A percentile compares a stretch with the other conserved stretches of the same genome.
These are phyloP conservation scores for Chironex yamaguchii DNA, from an alignment of 30 jellyfish, hydroid and myxozoan genomes.

Conservation along the genomic window DNA sequence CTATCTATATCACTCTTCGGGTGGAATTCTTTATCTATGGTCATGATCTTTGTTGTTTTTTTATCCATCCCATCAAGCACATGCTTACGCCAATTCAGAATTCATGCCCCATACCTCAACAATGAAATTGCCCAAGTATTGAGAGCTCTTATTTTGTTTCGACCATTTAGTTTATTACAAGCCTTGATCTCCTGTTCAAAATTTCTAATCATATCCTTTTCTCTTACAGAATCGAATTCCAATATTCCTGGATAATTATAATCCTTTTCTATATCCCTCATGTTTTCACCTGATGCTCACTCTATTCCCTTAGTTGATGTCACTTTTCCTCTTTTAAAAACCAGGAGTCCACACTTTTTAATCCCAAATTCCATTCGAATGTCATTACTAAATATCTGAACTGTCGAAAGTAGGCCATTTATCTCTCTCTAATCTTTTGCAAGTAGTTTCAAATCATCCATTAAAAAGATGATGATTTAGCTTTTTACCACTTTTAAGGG, in stretches of 20 bases:
- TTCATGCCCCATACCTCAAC: conserved; percentile 29
- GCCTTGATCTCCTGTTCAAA: conserved; percentile 5
- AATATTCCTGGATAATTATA: neutral
- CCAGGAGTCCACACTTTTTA: neutral
- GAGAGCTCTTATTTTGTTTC: conserved; percentile 12
- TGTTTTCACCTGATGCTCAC: neutral
- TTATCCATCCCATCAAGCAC: conserved; percentile 25
- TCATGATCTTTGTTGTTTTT: conserved; percentile 38
- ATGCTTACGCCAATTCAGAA: conserved; percentile 2
- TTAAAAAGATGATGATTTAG: neutral
- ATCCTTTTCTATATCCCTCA: conserved; percentile 2
- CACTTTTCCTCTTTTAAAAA: neutral
- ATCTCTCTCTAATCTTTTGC: neutral
- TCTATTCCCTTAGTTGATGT: neutral
- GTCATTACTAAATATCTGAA: neutral
- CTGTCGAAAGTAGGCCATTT: neutral
- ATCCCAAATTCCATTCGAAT: neutral
- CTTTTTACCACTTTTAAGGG: neutral
- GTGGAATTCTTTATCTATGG: conserved; percentile 18
- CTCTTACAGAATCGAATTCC: conserved; percentile 18
- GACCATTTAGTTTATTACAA: conserved; percentile 18
- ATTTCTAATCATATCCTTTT: conserved; percentile 6
- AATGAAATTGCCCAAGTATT: conserved; percentile 29
- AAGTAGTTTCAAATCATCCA: neutral
- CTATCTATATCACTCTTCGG: conserved; percentile 42